Evolutionary conservation across 2,888 invertebrate species (phyloP), one percentile per base, ranked within the genome.

Genomic region (Aphrophora alni): DNA sequence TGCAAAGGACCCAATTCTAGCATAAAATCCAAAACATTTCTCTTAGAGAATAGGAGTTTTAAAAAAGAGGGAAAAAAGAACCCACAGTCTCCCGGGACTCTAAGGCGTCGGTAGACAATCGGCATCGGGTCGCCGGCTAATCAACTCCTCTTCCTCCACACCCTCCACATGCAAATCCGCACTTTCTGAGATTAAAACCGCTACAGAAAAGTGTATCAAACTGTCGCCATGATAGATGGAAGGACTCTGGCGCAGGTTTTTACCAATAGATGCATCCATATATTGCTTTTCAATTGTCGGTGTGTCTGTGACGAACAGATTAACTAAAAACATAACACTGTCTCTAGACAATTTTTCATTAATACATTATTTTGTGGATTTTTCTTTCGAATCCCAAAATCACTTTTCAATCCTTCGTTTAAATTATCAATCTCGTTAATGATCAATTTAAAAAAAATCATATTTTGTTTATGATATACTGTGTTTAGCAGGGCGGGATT

Each of bases 111-210:
- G 21, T 59, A 59, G 59, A 59, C 59, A 59, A 59, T 59, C 59
- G 59, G 59, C 21, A 59, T 59, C 21, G 59, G 59, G 59, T 12
- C 21, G 59, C 10, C 59, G 59, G 59, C 59, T 59, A 59, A 59
- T 44, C 44, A 44, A 14, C 59, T 21, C 44, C 33, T 12, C 44
- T 14, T 12, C 44, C 10, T 12, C 44, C 44, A 7, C 44, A 4
- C 44, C 17, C 44, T 21, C n/a, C 70, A 27, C 69, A 79, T 79
- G 78, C 78, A 79, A 79, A 79, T 74, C 78, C 73, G 59, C 78
- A 79, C 78, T 79, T 79, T 74, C 74, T 28, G 71, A 38, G 78
- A 79, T 79, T 79, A 79, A 71, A 71, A 24, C 25, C n/a, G 51
- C 28, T 21, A 78, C 38, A 33, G 78, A 78, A n/a, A n/a, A 33